Conservation (phyloP, 92 coral and sea anemone species). For the Chrysogorgia sp. region DNA sequence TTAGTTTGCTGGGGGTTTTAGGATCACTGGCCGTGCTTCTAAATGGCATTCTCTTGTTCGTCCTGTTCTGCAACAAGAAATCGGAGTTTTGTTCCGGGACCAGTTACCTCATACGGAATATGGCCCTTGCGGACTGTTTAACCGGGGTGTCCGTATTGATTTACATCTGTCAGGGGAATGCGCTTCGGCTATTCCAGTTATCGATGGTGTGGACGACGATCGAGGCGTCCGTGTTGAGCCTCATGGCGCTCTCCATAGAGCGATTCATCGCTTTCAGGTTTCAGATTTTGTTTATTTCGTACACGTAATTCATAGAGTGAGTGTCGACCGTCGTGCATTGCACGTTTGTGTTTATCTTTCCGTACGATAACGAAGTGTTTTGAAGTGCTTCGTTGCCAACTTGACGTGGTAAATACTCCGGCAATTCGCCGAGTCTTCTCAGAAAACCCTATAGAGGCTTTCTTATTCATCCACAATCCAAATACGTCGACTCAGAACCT, state of each 20-base stretch:
- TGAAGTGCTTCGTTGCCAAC: too few relatives aligned
- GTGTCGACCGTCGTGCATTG: too few relatives aligned
- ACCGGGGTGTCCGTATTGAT: constrained; percentile 20
- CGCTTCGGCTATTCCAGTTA: neutral
- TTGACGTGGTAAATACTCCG: too few relatives aligned
- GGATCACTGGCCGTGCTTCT: constrained; percentile 19
- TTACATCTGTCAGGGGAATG: too few relatives aligned
- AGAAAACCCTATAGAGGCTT: too few relatives aligned
- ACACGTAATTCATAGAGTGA: too few relatives aligned
- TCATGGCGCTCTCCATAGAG: constrained; percentile 26
- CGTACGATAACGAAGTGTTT: too few relatives aligned
- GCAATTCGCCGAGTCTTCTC: too few relatives aligned
- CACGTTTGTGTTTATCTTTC: too few relatives aligned
- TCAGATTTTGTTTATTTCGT: too few relatives aligned
- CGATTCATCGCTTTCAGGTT: constrained; percentile 2
- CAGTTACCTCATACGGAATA: constrained; percentile 25
- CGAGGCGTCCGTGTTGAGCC: constrained; percentile 20
- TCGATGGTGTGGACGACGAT: constrained; percentile 38
- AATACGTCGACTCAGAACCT: too few relatives aligned
- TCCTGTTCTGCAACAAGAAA: constrained; percentile 23
- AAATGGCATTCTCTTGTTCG: constrained; percentile 24
- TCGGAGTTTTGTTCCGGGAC: constrained; percentile 26
- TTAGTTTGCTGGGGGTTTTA: neutral
- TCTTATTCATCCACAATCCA: too few relatives aligned
- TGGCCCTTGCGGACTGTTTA: constrained; percentile 33